Conservation (phyloP, 2,113 vertebrate species). For the Myotis lucifugus region DNA sequence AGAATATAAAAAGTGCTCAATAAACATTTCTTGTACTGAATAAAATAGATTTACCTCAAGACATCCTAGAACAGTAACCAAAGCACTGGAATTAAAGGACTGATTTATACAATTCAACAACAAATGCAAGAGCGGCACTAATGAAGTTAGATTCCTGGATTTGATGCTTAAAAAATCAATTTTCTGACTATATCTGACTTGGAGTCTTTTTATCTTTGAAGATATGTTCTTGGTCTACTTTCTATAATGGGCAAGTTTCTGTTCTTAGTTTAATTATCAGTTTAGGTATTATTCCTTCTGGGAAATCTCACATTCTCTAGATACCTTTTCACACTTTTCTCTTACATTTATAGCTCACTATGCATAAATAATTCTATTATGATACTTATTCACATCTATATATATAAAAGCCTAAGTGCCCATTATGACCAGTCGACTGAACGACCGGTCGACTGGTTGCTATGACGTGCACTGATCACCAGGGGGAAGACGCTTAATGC, state of each 20-base stretch:
- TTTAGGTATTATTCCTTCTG: neutral
- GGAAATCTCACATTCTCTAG: neutral
- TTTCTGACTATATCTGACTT: neutral
- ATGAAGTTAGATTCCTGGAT: neutral
- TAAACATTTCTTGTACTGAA: neutral
- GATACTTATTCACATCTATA: neutral
- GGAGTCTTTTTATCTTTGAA: constrained; percentile 2
- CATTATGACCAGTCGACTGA: too few relatives aligned
- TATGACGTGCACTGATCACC: too few relatives aligned
- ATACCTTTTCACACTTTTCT: neutral
- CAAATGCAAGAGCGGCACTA: neutral
- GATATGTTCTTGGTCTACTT: neutral
- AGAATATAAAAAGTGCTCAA: neutral
- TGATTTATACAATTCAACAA: neutral
- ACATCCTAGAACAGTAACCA: neutral
- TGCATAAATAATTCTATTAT: neutral
- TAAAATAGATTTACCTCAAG: neutral
- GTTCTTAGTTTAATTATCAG: neutral
- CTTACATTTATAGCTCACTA: neutral
- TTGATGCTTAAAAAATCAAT: neutral
- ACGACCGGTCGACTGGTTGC: too few relatives aligned
- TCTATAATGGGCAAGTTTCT: neutral
- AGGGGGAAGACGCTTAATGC: too few relatives aligned
- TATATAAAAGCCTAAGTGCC: too few relatives aligned
- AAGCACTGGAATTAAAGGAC: neutral